These are phyloP conservation scores for Alosa sapidissima DNA, from an alignment of 2,797 vertebrate genomes.

Conservation along the genomic window DNA sequence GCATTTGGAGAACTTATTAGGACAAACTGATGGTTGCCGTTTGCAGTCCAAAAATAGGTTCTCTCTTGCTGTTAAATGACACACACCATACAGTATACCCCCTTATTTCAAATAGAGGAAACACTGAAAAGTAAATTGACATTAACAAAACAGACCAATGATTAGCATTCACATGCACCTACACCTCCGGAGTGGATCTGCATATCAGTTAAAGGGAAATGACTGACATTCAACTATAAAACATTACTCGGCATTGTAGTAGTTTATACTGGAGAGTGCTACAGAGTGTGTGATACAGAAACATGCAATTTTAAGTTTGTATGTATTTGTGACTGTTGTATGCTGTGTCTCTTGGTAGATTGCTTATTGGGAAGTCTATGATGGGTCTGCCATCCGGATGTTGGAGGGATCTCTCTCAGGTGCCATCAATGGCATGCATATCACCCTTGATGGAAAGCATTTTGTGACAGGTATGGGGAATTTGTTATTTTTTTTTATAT, in stretches of 20 bases:
- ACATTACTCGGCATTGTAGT: neutral
- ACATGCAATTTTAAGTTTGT: neutral
- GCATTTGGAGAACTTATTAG: constrained; percentile 44
- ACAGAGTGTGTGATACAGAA: neutral
- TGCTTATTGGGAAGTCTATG: constrained; percentile 74
- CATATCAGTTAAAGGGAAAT: neutral
- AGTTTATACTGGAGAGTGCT: neutral
- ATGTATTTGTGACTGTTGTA: neutral
- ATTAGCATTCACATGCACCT: neutral
- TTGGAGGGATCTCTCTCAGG: constrained; percentile 70
- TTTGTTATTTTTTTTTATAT: constrained; percentile 16
- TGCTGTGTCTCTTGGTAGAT: constrained; percentile 56
- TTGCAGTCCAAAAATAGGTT: constrained; percentile 35
- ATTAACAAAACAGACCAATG: neutral
- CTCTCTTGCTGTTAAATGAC: constrained; percentile 15
- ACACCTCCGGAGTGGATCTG: neutral
- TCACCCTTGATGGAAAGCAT: constrained; percentile 64
- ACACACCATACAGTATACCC: neutral
- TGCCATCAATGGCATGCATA: constrained; percentile 73
- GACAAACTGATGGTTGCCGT: constrained; percentile 34
- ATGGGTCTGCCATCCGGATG: constrained; percentile 69
- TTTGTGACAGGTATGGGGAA: constrained; percentile 66
- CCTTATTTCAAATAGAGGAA: constrained; percentile 30
- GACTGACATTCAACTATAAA: neutral
- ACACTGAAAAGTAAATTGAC: neutral